Conservation (phyloP, 2,113 vertebrate genomes). For the Hypocryptadius cinnamomeus region DNA sequence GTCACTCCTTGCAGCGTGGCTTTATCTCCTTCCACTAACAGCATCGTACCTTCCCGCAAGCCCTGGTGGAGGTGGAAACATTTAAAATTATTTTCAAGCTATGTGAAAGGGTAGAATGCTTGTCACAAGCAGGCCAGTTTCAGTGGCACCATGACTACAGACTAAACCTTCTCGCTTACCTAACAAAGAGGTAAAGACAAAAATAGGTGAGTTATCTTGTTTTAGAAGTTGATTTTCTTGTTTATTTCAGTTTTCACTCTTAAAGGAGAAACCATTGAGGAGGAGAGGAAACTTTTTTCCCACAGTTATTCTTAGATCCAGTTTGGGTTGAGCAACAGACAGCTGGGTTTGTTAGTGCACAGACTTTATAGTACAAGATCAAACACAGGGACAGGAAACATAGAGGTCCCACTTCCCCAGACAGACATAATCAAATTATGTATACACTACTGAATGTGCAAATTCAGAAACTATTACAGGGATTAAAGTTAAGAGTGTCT, state of each 20-base stretch:
- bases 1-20: slow-evolving; percentile 78
- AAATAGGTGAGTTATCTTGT: background rate
- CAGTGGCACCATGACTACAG: background rate
- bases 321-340: background rate
- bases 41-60: slow-evolving; percentile 80
- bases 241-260: background rate
- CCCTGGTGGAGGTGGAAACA: slow-evolving; percentile 59
- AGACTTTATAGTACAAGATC: background rate
- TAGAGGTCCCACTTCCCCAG: background rate
- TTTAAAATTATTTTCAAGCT: background rate
- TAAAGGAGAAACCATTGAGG: background rate
- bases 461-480: background rate
- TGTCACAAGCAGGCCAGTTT: background rate
- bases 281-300: background rate
- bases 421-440: background rate
- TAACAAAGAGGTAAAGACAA: background rate
- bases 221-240: background rate
- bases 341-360: background rate
- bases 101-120: background rate
- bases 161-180: background rate
- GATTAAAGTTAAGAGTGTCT: background rate
- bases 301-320: background rate
- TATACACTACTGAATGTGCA: background rate
- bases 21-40: slow-evolving; percentile 82
- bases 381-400: background rate